Conservation (phyloP, 2,797 vertebrate species). For the Xiphophorus birchmanni region DNA sequence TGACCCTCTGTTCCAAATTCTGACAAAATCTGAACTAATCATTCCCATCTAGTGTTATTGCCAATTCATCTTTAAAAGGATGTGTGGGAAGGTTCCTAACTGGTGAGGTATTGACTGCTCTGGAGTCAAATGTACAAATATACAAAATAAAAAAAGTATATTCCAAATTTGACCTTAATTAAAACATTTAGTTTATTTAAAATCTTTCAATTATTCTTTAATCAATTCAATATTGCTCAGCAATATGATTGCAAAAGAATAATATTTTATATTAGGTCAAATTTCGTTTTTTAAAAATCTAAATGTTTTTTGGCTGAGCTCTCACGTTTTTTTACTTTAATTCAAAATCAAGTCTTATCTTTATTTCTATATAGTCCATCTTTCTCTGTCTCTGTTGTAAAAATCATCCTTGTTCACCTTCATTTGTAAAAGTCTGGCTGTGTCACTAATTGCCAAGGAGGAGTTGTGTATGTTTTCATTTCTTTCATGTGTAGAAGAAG, state of each 20-base stretch:
- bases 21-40: constrained; percentile 43
- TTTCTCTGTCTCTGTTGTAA: not conserved
- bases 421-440: not conserved
- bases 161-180: not conserved
- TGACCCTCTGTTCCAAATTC: constrained; percentile 26
- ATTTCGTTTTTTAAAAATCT: no score
- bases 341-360: not conserved
- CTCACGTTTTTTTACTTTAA: not conserved
- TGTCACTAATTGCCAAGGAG: not conserved
- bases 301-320: not conserved
- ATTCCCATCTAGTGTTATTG: not conserved
- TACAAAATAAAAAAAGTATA: not conserved
- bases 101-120: not conserved
- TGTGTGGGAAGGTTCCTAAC: not conserved
- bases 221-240: not conserved
- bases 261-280: not conserved
- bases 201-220: not conserved
- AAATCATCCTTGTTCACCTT: not conserved
- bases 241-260: not conserved
- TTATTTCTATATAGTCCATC: not conserved
- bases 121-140: not conserved
- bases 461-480: not conserved
- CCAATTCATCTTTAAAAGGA: not conserved
- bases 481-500: not conserved
- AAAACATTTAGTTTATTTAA: not conserved